Evolutionary conservation across 2,113 vertebrate genomes (phyloP).

Genomic region (Nesogale talazaci): DNA sequence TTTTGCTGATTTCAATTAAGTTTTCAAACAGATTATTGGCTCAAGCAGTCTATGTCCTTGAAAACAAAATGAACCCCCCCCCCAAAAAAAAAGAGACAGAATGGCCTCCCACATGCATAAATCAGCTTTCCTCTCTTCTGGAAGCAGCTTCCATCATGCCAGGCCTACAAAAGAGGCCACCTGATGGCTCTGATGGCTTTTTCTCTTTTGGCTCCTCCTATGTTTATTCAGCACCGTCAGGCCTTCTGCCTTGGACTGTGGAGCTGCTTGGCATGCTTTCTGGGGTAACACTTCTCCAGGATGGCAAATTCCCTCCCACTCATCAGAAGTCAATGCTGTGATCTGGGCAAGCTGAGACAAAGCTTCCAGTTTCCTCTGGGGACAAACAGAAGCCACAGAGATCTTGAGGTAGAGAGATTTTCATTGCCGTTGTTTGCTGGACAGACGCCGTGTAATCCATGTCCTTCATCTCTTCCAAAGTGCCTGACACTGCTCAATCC

Average conservation of each 20-base stretch:
- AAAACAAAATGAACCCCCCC: too few relatives aligned
- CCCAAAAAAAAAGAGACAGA: background rate
- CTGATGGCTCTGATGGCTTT: background rate
- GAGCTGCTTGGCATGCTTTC: background rate
- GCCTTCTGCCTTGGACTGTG: too few relatives aligned
- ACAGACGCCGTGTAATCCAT: background rate
- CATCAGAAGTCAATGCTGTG: background rate
- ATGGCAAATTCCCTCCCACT: background rate
- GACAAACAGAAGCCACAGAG: background rate
- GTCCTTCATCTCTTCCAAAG: background rate
- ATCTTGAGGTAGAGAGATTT: background rate
- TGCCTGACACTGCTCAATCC: background rate
- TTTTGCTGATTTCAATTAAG: background rate
- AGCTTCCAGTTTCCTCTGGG: background rate
- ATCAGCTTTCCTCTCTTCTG: accelerated
- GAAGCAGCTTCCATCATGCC: background rate
- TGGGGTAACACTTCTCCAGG: background rate
- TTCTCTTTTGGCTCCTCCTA: accelerated
- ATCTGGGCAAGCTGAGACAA: background rate
- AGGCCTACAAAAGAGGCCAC: accelerated
- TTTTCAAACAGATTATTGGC: background rate
- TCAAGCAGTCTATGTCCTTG: background rate
- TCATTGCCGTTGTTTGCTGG: background rate
- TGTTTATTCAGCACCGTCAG: accelerated
- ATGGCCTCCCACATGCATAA: background rate